Evolutionary conservation across 2,113 vertebrate species (phyloP).

Genomic region (Oryzias javanicus): DNA sequence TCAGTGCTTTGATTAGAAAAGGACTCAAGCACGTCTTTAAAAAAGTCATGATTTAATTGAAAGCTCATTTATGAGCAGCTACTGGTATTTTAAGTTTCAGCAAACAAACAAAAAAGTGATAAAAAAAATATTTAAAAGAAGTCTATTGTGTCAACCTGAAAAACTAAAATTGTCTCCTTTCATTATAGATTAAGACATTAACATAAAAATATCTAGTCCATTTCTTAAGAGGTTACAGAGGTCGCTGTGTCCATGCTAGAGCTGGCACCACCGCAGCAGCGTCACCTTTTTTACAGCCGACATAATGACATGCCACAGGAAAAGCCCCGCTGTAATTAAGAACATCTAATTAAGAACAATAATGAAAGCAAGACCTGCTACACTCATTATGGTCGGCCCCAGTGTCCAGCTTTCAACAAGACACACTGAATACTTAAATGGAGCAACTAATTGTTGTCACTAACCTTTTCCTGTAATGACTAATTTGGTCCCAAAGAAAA

Average conservation of each 20-base stretch:
- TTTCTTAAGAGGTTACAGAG: too few species aligned
- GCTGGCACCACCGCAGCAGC: too few species aligned
- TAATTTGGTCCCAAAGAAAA: too few species aligned
- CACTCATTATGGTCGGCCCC: background rate
- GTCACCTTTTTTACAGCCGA: background rate
- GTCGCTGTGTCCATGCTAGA: too few species aligned
- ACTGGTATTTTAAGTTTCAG: background rate
- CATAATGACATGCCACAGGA: background rate
- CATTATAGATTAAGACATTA: too few species aligned
- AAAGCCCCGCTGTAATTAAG: background rate
- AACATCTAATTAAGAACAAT: background rate
- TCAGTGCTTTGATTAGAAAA: background rate
- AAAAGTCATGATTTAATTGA: background rate
- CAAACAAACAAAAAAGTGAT: too few species aligned
- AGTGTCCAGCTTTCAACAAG: background rate
- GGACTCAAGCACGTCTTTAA: background rate
- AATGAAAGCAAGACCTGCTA: background rate
- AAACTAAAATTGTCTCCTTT: background rate
- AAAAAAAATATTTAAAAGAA: too few species aligned
- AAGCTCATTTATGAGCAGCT: background rate
- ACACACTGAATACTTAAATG: background rate
- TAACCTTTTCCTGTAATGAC: too few species aligned
- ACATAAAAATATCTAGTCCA: too few species aligned
- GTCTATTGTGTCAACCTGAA: too few species aligned
- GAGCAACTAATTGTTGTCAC: background rate